Conservation (phyloP, 2,113 vertebrate genomes). For the Condylura cristata region DNA sequence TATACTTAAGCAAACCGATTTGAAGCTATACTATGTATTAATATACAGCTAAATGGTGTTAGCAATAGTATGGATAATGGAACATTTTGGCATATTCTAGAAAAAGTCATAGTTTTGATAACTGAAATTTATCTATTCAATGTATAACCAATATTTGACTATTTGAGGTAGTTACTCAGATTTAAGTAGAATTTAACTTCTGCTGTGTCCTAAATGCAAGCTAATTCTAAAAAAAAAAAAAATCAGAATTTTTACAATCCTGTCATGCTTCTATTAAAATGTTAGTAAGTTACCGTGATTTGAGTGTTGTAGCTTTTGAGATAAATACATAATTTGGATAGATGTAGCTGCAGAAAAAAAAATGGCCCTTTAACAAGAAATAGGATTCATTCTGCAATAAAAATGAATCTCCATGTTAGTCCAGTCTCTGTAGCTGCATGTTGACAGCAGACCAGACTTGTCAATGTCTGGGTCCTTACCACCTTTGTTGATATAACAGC, state of each 20-base stretch:
- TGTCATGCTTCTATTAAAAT: neutral
- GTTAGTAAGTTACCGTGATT: neutral
- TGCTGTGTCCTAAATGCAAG: neutral
- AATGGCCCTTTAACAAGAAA: neutral
- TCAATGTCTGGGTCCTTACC: neutral
- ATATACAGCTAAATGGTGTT: neutral
- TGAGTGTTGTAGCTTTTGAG: neutral
- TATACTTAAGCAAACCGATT: neutral
- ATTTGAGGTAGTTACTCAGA: neutral
- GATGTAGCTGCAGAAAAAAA: neutral
- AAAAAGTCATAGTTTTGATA: neutral
- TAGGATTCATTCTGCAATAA: neutral
- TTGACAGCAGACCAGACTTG: neutral
- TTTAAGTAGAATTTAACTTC: neutral
- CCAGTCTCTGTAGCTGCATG: neutral
- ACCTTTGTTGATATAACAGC: neutral
- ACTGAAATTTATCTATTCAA: neutral
- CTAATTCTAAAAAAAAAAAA: too few species aligned
- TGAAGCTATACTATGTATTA: neutral
- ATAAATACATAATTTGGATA: neutral
- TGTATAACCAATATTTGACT: neutral
- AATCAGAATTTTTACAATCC: neutral
- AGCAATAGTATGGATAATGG: neutral
- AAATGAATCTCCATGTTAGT: neutral
- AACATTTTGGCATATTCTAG: neutral